Percentiles rank a stretch among this genome's conserved stretches.
Conservation (phyloP, 2,797 vertebrate species). For the Geotrypetes seraphini region DNA sequence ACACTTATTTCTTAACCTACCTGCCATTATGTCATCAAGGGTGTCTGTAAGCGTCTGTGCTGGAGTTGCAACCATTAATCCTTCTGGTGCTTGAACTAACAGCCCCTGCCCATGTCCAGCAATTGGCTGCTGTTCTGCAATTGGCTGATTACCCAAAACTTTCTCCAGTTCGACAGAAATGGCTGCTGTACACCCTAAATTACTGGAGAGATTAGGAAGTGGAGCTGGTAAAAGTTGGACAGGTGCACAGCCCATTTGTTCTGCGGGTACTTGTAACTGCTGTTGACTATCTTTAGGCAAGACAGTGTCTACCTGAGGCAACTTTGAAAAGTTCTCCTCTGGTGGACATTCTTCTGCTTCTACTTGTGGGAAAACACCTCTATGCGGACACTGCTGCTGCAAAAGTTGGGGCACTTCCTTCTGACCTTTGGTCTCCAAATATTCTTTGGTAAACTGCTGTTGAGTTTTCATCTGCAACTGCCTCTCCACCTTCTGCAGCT, state of each 20-base stretch:
- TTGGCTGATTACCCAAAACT: conserved; percentile 73
- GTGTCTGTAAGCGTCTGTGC: conserved; percentile 98
- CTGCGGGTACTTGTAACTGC: conserved; percentile 60
- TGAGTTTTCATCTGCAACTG: conserved; percentile 98
- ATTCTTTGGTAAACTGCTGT: conserved; percentile 99
- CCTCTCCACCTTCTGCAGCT: conserved; percentile 97
- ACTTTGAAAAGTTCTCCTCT: conserved; percentile 74
- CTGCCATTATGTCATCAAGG: conserved; percentile 98
- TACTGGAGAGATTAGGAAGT: conserved; percentile 78
- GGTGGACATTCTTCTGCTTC: conserved; percentile 51
- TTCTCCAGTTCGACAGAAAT: conserved; percentile 86
- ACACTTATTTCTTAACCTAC: conserved; percentile 67
- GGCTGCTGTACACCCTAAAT: conserved; percentile 76
- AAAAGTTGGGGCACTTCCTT: conserved; percentile 69
- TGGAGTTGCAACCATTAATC: conserved; percentile 97
- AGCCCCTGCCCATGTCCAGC: conserved; percentile 71
- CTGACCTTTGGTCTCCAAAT: conserved; percentile 95
- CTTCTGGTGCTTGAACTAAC: conserved; percentile 86
- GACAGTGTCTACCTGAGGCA: conserved; percentile 84
- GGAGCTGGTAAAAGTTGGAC: conserved; percentile 78
- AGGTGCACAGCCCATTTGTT: conserved; percentile 77
- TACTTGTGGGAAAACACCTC: conserved; percentile 66
- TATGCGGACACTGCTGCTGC: conserved; percentile 69
- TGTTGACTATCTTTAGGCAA: conserved; percentile 73
- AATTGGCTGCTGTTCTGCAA: conserved; percentile 82